A percentile compares a stretch with the other conserved stretches of the same genome.
Conservation (phyloP, 1,140 invertebrate genomes). For the Papilio glaucus region DNA sequence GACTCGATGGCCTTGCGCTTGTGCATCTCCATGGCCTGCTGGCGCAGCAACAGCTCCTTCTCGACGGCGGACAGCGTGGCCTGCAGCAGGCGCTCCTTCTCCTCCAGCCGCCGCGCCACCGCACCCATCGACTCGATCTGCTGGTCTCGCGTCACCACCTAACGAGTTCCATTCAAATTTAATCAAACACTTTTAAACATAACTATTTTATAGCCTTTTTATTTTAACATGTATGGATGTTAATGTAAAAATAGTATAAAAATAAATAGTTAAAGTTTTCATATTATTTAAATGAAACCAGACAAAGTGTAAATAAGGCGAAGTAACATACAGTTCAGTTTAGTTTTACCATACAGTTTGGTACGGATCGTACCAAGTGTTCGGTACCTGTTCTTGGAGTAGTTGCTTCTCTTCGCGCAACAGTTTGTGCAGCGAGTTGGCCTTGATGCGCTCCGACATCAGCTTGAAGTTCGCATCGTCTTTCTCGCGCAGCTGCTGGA, state of each 20-base stretch:
- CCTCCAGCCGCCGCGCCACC: conserved; percentile 97
- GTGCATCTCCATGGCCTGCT: conserved; percentile 98
- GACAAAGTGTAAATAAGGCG: too few relatives aligned
- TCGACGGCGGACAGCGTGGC: conserved; percentile 96
- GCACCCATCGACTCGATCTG: conserved; percentile 98
- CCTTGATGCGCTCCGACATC: conserved; percentile 98
- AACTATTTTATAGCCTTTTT: too few relatives aligned
- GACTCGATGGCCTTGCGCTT: conserved; percentile 98
- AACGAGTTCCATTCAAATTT: conserved; percentile 18
- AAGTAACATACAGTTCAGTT: too few relatives aligned
- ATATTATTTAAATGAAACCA: too few relatives aligned
- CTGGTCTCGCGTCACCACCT: conserved; percentile 91
- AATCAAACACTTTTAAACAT: background rate
- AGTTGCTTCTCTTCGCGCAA: conserved; percentile 97
- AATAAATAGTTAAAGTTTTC: background rate
- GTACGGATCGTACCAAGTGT: background rate
- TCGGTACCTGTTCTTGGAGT: conserved; percentile 94
- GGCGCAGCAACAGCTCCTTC: conserved; percentile 95
- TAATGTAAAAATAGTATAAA: background rate
- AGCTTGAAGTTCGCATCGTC: conserved; percentile 99
- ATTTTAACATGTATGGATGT: too few relatives aligned
- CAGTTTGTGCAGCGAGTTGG: conserved; percentile 97
- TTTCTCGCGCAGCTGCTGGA: conserved; percentile 98
- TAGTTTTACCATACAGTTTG: too few relatives aligned
- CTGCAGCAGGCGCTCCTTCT: conserved; percentile 97